Evolutionary conservation across 2,797 vertebrate species (phyloP).

Genomic region (Chiropotes sagulatus): DNA sequence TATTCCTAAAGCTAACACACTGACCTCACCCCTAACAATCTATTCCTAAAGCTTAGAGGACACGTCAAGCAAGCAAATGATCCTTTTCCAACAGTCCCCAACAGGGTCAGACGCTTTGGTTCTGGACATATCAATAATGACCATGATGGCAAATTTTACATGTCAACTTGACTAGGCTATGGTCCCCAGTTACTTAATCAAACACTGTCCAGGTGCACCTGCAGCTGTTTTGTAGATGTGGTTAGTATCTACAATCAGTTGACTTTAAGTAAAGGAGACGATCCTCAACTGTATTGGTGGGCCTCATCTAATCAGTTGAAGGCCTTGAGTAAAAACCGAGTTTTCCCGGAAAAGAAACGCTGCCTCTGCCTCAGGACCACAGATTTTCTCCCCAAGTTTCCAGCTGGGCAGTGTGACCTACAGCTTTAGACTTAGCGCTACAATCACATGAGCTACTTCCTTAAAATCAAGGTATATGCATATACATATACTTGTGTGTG

Average conservation of each 20-base stretch:
- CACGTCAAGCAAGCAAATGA: background rate
- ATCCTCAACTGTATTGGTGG: fast-evolving
- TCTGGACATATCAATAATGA: background rate
- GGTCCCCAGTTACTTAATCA: background rate
- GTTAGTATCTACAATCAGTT: background rate
- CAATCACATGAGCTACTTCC: background rate
- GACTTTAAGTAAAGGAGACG: background rate
- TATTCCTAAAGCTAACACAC: background rate
- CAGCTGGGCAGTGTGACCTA: background rate
- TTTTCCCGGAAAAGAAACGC: background rate
- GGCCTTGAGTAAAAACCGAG: background rate
- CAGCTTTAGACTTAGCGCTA: no score
- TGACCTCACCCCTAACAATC: background rate
- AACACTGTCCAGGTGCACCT: background rate
- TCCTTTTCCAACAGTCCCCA: background rate
- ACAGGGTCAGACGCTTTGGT: background rate
- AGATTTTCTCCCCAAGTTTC: no score
- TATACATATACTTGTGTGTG: background rate
- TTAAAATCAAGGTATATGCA: background rate
- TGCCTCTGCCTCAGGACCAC: background rate
- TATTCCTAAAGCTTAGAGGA: background rate
- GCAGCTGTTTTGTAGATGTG: background rate
- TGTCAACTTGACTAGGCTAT: background rate
- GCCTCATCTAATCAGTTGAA: background rate
- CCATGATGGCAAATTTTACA: background rate